These are phyloP conservation scores for Erpornis zantholeuca DNA, from an alignment of 2,113 vertebrate species.

Conservation along the genomic window DNA sequence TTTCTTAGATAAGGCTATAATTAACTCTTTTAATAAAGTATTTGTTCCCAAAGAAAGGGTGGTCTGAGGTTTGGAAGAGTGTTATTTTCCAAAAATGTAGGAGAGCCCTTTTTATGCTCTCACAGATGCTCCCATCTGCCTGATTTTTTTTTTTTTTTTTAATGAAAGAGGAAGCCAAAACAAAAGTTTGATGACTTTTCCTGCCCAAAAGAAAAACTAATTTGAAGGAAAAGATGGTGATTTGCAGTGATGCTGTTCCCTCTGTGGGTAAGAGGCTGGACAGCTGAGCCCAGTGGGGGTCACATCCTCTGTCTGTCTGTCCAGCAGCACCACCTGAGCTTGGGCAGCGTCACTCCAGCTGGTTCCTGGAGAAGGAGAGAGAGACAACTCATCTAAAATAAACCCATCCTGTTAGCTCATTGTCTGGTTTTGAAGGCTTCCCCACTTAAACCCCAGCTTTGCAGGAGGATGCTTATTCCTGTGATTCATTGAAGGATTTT, in stretches of 20 bases:
- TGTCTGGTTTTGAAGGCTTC: neutral
- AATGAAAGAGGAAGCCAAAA: neutral
- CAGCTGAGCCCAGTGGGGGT: neutral
- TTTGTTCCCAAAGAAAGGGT: neutral
- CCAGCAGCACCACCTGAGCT: neutral
- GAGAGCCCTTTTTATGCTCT: neutral
- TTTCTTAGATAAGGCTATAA: neutral
- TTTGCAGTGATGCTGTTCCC: neutral
- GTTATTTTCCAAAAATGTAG: neutral
- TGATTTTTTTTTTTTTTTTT: neutral
- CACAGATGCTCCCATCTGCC: neutral
- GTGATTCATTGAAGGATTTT: neutral
- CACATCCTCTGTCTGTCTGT: neutral
- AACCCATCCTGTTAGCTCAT: neutral
- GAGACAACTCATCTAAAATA: neutral
- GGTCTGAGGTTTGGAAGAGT: neutral
- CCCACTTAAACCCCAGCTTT: neutral
- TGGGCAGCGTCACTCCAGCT: neutral
- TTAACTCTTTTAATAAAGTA: neutral
- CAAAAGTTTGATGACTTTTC: neutral
- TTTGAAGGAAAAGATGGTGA: neutral
- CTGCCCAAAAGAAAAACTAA: neutral
- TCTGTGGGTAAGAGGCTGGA: neutral
- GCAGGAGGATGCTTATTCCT: fast-evolving
- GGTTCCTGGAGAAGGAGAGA: neutral